Conservation (phyloP, 2,797 vertebrate species). For the Crenuchus spilurus region DNA sequence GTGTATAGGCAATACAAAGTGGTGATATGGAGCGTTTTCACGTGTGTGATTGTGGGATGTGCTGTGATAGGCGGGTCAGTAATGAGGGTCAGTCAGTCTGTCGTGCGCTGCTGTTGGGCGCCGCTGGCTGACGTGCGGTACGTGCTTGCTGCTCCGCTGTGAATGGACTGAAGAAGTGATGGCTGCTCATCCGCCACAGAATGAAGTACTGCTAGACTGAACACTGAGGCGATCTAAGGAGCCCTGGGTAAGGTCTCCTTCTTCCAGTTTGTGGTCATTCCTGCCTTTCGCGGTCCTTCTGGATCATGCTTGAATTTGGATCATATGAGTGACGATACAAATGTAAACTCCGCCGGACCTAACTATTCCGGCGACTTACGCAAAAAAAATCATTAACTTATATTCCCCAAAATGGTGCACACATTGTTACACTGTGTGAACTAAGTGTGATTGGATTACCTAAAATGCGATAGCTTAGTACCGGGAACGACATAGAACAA, state of each 20-base stretch:
- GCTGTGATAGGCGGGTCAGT: slow-evolving; percentile 21
- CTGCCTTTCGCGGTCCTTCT: neutral
- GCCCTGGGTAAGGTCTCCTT: slow-evolving; percentile 25
- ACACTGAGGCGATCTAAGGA: neutral
- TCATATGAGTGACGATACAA: slow-evolving; percentile 41
- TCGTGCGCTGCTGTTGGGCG: slow-evolving; percentile 26
- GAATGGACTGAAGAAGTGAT: slow-evolving; percentile 45
- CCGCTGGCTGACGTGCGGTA: slow-evolving; percentile 55
- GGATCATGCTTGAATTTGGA: slow-evolving; percentile 11
- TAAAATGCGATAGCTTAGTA: neutral
- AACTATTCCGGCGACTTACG: neutral
- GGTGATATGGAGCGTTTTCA: neutral
- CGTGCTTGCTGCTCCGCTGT: slow-evolving; percentile 45
- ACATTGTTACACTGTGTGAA: too few relatives aligned
- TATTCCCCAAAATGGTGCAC: too few relatives aligned
- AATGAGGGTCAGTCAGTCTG: neutral
- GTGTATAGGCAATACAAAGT: too few relatives aligned
- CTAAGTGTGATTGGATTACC: neutral
- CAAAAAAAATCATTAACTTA: too few relatives aligned
- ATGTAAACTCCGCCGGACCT: too few relatives aligned
- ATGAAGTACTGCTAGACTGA: neutral
- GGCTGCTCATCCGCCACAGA: slow-evolving; percentile 18
- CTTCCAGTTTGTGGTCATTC: slow-evolving; percentile 13
- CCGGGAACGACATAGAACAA: slow-evolving; percentile 20
- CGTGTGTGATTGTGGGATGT: neutral